Evolutionary conservation across 2,113 vertebrate species (phyloP), one percentile per base, ranked within the genome.

Genomic region (Platysternon megacephalum): DNA sequence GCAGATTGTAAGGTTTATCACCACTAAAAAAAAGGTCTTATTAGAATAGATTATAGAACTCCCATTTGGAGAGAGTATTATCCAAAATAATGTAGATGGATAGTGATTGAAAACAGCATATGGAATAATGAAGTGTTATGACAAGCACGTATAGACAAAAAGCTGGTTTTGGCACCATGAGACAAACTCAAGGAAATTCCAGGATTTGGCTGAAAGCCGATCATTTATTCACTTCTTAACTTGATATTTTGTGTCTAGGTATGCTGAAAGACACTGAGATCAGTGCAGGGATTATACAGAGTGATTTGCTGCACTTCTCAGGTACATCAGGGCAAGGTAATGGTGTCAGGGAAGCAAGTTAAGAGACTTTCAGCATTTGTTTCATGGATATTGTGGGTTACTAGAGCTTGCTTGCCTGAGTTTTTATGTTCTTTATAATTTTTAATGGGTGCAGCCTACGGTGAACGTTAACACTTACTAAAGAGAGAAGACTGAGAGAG

Each of bases 1-100:
- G 51, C 44, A 78, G 79, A 79, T 87, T 65, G 29, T 92, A 72
- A 91, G 85, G 84, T 91, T 85, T 96, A 10, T 91, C 78, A 46
- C 35, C n/a, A 24, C 22, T 44, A 14, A 78, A 24, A 24, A 21
- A 81, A 53, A 21, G 55, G 52, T 94, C 87, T 92, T 82, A 42
- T 49, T 86, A 61, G 44, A 35, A 79, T 29, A 74, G 39, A 26
- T 21, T 16, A 3, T 29, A n/a, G 16, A 49, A 26, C 84, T 94
- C 82, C 86, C 51, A 29, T 85, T 78, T 91, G 80, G 85, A 56
- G 92, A 87, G 85, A 88, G 83, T 55, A 91, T 74, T 56, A 35
- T 93, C 89, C 92, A 65, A 53, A 93, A 79, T n/a, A 39, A 35
- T 65, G 72, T 51, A 0, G 0, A 83, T 2, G 91, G 79, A 48